phyloP scores from a whole-genome alignment of 2,113 vertebrate species.

The Mustelus asterias region DNA sequence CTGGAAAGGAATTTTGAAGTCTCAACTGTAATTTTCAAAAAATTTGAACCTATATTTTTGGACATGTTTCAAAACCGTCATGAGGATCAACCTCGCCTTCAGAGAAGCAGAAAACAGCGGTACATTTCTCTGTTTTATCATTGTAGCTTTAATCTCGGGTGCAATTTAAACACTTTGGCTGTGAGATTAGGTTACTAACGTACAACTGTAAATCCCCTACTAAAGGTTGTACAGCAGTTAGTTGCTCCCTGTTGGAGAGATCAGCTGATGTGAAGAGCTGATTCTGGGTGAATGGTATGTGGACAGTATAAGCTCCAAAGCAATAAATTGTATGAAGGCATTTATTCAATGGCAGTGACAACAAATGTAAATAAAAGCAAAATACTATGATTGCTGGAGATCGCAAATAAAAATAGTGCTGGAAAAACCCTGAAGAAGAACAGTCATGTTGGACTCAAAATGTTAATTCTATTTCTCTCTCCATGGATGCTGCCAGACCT shows the following conservation, averaged over 20 bases:
- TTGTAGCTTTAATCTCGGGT: not conserved
- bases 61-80: constrained; percentile 86
- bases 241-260: not conserved
- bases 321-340: not conserved
- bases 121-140: constrained; percentile 35
- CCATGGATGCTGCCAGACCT: too few relatives aligned
- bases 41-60: constrained; percentile 95
- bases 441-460: too few relatives aligned
- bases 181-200: not conserved
- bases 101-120: constrained; percentile 90
- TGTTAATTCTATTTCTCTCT: too few relatives aligned
- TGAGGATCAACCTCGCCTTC: constrained; percentile 69
- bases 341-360: not conserved
- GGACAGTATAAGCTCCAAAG: not conserved
- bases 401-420: too few relatives aligned
- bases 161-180: not conserved
- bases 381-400: too few relatives aligned
- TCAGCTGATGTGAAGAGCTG: not conserved
- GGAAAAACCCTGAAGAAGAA: too few relatives aligned
- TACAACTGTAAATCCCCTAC: not conserved
- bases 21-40: constrained; percentile 91
- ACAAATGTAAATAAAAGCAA: not conserved
- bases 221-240: not conserved
- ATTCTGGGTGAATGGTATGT: not conserved
- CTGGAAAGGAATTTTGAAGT: constrained; percentile 97